Evolutionary conservation across 2,888 invertebrate species (phyloP), one percentile per base, ranked within the genome.

Genomic region (Tetramorium bicarinatum): DNA sequence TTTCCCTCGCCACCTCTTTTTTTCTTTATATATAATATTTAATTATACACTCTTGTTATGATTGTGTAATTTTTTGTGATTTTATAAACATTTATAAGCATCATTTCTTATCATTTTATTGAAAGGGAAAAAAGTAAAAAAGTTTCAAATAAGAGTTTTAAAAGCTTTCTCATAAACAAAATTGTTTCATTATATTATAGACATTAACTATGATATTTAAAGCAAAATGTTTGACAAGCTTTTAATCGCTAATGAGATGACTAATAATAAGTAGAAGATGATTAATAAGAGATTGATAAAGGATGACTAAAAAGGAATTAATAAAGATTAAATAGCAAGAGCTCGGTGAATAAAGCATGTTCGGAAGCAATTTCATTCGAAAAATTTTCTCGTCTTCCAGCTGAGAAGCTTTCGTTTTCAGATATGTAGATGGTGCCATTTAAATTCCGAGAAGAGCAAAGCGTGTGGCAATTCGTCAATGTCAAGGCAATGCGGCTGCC

Each of bases 391-490:
- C 62, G 75, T 34, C 69, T 69, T 79, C 8, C 77, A 67, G 3
- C 21, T 34, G 54, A 44, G 44, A 56, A 44, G 64, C 18, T 64
- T 64, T 82, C 56, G 34, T 69, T 69, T 69, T 69, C 47, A 29
- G 7, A 59, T 59, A 80, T 59, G 69, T 21, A 71, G 38, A 80
- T 59, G 54, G 41, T 54, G 54, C 69, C 79, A 80, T 80, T 80
- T 80, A 80, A 80, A 80, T 80, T 59, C 38, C 59, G 47, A 80
- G 59, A 71, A 49, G 71, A 71, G 59, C 34, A 59, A 80, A 47
- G 56, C 59, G 25, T 47, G 38, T 47, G 79, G 79, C 71, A 80
- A 80, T 80, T 69, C 79, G 71, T 80, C 79, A 80, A 80, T 59
- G 79, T 80, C 79, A 80, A 80, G 79, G 59, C 79, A 54, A 80